Percentiles rank a stretch among this genome's conserved stretches.
Evolutionary conservation across 2,113 vertebrate species (phyloP).

Genomic region (Casuarius casuarius): DNA sequence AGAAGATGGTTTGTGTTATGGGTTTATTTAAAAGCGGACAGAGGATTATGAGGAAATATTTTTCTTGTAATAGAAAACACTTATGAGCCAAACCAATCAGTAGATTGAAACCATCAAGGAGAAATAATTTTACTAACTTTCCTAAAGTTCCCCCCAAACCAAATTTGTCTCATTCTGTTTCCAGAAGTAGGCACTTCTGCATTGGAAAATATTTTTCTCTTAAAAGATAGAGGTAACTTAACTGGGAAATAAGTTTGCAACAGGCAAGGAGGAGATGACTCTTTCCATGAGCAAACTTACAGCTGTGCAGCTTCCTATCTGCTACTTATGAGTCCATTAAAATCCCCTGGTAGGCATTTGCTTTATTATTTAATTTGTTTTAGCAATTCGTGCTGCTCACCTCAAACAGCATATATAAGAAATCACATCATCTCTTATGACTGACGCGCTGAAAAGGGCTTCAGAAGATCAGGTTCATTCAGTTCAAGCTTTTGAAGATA

Average conservation of each 20-base stretch:
- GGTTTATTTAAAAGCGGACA: conserved; percentile 55
- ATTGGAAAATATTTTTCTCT: conserved; percentile 50
- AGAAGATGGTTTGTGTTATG: not conserved
- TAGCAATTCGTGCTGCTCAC: conserved; percentile 32
- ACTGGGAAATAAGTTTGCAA: conserved; percentile 59
- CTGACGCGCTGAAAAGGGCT: not conserved
- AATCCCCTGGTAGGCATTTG: conserved; percentile 64
- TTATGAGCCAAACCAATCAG: conserved; percentile 27
- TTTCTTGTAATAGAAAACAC: conserved; percentile 24
- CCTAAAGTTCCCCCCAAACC: not conserved
- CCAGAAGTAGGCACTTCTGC: not conserved
- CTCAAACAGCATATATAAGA: conserved; percentile 39
- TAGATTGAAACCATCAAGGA: not conserved
- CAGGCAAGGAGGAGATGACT: conserved; percentile 37
- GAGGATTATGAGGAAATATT: not conserved
- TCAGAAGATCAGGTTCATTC: not conserved
- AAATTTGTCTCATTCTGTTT: conserved; percentile 33
- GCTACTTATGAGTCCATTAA: conserved; percentile 64
- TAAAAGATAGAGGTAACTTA: conserved; percentile 37
- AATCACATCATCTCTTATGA: not conserved
- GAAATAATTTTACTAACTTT: conserved; percentile 40
- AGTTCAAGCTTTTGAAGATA: not conserved
- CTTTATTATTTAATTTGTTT: conserved; percentile 72
- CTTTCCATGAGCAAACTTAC: conserved; percentile 46
- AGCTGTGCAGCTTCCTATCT: conserved; percentile 57